phyloP scores from a whole-genome alignment of 2,888 invertebrate species.

The Latrodectus elegans region DNA sequence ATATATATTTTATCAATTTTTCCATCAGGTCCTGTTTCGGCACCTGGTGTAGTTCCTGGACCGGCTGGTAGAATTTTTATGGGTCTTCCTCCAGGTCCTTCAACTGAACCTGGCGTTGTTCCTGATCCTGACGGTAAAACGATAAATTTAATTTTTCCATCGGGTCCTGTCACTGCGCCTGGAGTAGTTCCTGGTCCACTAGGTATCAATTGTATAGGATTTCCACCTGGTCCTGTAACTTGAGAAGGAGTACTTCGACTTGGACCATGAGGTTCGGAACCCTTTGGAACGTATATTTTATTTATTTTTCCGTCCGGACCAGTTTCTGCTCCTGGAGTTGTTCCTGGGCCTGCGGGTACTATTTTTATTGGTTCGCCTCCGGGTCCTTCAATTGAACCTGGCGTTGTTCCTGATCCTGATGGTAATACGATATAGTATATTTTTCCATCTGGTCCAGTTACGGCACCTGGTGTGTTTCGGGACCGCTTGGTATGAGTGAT shows the following conservation, averaged over 20 bases:
- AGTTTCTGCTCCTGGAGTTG: too few relatives aligned
- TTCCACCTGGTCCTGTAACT: not conserved
- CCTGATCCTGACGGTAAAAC: not conserved
- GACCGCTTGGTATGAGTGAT: not conserved
- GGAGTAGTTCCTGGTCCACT: not conserved
- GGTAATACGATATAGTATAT: too few relatives aligned
- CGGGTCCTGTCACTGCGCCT: not conserved
- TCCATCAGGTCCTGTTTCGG: not conserved
- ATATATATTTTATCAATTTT: not conserved
- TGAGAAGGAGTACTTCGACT: slow-evolving; percentile 21
- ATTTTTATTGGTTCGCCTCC: too few relatives aligned
- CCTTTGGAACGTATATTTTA: too few relatives aligned
- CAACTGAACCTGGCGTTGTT: not conserved
- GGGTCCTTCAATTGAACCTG: too few relatives aligned
- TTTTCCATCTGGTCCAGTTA: too few relatives aligned
- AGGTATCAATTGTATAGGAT: not conserved
- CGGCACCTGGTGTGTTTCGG: not conserved
- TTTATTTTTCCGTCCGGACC: too few relatives aligned
- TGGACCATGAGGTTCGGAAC: too few relatives aligned
- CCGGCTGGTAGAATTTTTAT: not conserved
- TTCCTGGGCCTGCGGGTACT: too few relatives aligned
- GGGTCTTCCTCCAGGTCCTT: not conserved
- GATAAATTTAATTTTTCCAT: not conserved
- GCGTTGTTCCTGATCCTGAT: too few relatives aligned
- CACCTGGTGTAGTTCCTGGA: not conserved